phyloP scores from a whole-genome alignment of 37 sponge, comb jelly and placozoan genomes.

The Lycopodina hypogea region DNA sequence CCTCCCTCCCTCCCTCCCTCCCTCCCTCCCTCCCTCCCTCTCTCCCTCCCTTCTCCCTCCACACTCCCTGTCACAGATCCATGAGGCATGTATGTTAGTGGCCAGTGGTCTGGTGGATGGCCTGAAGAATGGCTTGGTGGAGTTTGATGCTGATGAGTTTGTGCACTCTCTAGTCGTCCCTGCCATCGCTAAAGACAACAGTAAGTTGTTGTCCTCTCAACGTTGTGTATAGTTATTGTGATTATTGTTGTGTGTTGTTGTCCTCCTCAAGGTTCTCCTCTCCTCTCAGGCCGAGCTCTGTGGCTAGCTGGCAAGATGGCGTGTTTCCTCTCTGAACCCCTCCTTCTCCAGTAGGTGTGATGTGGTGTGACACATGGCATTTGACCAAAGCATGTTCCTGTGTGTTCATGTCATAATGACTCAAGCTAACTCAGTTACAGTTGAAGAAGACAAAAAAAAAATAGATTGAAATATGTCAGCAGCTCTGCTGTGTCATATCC shows the following conservation, averaged over 20 bases:
- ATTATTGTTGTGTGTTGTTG: background rate
- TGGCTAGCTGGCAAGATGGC: conserved; percentile 68
- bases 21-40: too few species aligned
- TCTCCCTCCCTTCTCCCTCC: background rate
- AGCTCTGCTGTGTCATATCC: too few species aligned
- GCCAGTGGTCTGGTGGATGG: conserved; percentile 23
- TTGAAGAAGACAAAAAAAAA: too few species aligned
- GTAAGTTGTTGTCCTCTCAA: too few species aligned
- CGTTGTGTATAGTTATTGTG: background rate
- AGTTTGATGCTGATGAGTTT: conserved; percentile 45
- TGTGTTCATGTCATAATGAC: too few species aligned
- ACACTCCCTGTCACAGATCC: conserved; percentile 41
- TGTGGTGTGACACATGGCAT: too few species aligned
- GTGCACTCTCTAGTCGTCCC: conserved; percentile 38
- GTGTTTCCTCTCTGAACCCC: conserved; percentile 29
- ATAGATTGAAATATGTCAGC: too few species aligned
- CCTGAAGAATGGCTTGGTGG: background rate
- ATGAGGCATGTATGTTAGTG: conserved; percentile 65
- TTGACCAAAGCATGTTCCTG: too few species aligned
- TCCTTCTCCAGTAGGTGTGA: conserved; percentile 22
- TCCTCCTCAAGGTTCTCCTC: conserved; percentile 32
- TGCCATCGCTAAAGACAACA: conserved; percentile 12
- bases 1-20: background rate
- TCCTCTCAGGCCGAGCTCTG: conserved; percentile 62
- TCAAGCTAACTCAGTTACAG: too few species aligned